These are phyloP conservation scores for Drosophila tropicalis DNA, from an alignment of 1,140 invertebrate genomes.

Conservation along the genomic window DNA sequence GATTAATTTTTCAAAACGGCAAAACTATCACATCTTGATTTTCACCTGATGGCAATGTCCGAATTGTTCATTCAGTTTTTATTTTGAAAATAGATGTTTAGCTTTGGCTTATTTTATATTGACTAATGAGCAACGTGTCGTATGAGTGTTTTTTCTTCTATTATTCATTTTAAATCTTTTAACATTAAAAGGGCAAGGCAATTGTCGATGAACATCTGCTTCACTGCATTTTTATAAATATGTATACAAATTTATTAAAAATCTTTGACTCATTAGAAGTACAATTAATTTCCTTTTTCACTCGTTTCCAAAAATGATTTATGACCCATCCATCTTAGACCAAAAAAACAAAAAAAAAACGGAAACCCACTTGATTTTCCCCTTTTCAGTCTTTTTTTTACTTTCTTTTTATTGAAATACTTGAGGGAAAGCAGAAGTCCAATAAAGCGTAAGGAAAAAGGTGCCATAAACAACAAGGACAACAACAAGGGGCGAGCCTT, in stretches of 20 bases:
- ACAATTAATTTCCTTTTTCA: conserved; percentile 22
- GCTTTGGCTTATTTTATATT: background rate
- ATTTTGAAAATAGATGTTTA: too few species aligned
- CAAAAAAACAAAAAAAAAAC: background rate
- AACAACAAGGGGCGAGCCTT: conserved; percentile 68
- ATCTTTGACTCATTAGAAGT: conserved; percentile 66
- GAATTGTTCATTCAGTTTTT: too few species aligned
- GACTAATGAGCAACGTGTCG: background rate
- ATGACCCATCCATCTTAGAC: conserved; percentile 42
- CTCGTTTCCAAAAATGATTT: conserved; percentile 64
- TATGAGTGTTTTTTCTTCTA: background rate
- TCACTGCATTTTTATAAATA: conserved; percentile 32
- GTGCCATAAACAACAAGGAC: conserved; percentile 74
- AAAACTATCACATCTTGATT: too few species aligned
- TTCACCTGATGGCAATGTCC: too few species aligned
- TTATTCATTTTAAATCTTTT: too few species aligned
- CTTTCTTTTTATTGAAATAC: conserved; percentile 69
- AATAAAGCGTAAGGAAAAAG: conserved; percentile 74
- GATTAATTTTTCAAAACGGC: too few species aligned
- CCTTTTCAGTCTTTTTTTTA: conserved; percentile 24
- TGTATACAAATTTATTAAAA: conserved; percentile 22
- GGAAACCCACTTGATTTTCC: conserved; percentile 20
- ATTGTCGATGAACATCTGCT: too few species aligned
- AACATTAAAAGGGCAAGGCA: too few species aligned
- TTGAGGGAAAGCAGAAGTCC: conserved; percentile 71